Percentiles rank a stretch among this genome's conserved stretches.
Evolutionary conservation across 2,797 vertebrate species (phyloP).

Genomic region (Hoplostethus mediterraneus): DNA sequence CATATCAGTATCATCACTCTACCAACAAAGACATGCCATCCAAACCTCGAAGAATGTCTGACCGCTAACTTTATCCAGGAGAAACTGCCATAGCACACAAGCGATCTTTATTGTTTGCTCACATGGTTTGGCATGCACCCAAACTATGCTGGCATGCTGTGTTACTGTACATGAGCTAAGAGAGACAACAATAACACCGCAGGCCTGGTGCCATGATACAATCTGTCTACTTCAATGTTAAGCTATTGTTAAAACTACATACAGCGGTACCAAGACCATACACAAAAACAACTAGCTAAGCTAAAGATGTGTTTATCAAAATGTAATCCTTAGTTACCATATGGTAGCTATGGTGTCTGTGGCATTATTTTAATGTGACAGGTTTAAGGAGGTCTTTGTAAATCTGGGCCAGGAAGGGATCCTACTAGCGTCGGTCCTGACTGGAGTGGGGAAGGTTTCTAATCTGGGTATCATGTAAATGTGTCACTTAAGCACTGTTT

Average conservation of each 20-base stretch:
- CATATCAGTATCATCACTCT: background rate
- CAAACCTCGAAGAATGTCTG: background rate
- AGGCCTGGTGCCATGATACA: conserved; percentile 10
- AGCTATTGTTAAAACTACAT: conserved; percentile 3
- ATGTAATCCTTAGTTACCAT: conserved; percentile 46
- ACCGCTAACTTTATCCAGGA: background rate
- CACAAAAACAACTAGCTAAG: conserved; percentile 33
- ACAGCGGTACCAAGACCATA: conserved; percentile 11
- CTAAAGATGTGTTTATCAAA: conserved; percentile 39
- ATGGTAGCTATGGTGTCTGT: conserved; percentile 32
- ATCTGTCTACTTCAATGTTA: conserved; percentile 2
- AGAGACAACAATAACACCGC: conserved; percentile 16
- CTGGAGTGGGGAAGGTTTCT: conserved; percentile 44
- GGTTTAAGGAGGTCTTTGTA: conserved; percentile 38
- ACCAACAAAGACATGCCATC: background rate
- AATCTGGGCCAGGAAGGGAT: conserved; percentile 34
- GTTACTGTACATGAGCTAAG: background rate
- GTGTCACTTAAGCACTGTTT: conserved; percentile 60
- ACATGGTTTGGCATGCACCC: background rate
- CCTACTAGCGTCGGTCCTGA: conserved; percentile 11
- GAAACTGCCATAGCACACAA: background rate
- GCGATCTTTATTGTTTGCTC: background rate
- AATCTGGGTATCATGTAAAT: conserved; percentile 58
- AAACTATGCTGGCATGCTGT: background rate
- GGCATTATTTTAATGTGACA: conserved; percentile 30